Evolutionary conservation across 2,797 vertebrate genomes (phyloP).

Genomic region (Salarias fasciatus): DNA sequence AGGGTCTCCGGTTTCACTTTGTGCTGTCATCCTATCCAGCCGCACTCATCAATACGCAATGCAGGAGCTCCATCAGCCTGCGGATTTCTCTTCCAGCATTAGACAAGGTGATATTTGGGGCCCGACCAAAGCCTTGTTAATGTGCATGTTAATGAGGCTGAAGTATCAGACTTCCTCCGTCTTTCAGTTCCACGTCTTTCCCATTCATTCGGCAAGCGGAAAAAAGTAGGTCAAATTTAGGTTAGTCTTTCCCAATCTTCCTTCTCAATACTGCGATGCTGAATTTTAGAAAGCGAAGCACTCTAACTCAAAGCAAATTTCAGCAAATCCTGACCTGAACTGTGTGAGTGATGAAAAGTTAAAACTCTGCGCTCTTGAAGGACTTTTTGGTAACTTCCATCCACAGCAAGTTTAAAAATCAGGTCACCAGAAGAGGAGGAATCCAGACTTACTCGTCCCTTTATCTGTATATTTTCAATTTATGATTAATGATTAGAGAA

Average conservation of each 20-base stretch:
- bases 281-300: no score
- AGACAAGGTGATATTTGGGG: constrained; percentile 62
- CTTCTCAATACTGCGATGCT: neutral
- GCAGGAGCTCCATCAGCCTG: constrained; percentile 60
- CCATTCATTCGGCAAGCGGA: constrained; percentile 47
- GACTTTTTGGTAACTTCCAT: no score
- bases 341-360: no score
- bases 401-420: no score
- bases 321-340: no score
- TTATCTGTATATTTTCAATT: no score
- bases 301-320: no score
- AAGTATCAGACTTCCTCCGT: constrained; percentile 65
- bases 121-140: constrained; percentile 51
- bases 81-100: constrained; percentile 41
- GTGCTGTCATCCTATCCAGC: constrained; percentile 62
- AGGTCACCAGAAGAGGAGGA: no score
- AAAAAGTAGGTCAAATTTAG: constrained; percentile 37
- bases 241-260: constrained; percentile 23
- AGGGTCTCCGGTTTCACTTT: constrained; percentile 71
- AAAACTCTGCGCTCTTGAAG: no score
- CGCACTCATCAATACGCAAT: constrained; percentile 63
- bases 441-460: no score
- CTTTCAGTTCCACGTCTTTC: constrained; percentile 63
- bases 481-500: no score
- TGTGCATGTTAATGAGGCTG: constrained; percentile 64